Evolutionary conservation across 2,113 vertebrate genomes (phyloP).

Genomic region (Sphyrna mokarran): DNA sequence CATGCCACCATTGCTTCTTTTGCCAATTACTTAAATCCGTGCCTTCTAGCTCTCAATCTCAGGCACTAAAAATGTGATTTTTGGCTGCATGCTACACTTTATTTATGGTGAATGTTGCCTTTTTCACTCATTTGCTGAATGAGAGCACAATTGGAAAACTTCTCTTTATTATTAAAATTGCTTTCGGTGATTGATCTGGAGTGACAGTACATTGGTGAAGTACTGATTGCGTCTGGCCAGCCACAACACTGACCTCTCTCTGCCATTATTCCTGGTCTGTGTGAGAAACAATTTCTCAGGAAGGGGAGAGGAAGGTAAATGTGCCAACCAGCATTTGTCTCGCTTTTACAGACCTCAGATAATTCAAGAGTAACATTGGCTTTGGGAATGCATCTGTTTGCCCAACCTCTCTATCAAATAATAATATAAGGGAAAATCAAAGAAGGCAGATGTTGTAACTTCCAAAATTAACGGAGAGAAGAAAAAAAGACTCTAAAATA

Average conservation of each 20-base stretch:
- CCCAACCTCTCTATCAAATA: background rate
- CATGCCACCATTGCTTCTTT: background rate
- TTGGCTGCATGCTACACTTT: background rate
- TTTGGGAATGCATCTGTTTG: background rate
- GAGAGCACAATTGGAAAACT: background rate
- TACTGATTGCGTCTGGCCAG: background rate
- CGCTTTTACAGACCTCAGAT: background rate
- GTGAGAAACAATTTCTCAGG: background rate
- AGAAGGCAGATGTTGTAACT: background rate
- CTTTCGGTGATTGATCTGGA: background rate
- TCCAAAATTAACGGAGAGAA: background rate
- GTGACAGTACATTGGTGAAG: background rate
- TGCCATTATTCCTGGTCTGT: too few species aligned
- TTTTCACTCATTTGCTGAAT: background rate
- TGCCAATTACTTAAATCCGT: background rate
- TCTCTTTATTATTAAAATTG: background rate
- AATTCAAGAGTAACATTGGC: background rate
- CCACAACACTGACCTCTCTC: too few species aligned
- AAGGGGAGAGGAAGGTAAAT: background rate
- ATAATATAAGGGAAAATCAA: background rate
- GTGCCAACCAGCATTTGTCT: background rate
- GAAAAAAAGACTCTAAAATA: background rate
- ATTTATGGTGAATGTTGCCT: background rate
- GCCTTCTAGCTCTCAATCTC: background rate
- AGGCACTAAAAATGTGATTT: background rate